These are phyloP conservation scores for Lordiphosa andalusiaca DNA, from an alignment of 2,888 invertebrate species.

Conservation along the genomic window DNA sequence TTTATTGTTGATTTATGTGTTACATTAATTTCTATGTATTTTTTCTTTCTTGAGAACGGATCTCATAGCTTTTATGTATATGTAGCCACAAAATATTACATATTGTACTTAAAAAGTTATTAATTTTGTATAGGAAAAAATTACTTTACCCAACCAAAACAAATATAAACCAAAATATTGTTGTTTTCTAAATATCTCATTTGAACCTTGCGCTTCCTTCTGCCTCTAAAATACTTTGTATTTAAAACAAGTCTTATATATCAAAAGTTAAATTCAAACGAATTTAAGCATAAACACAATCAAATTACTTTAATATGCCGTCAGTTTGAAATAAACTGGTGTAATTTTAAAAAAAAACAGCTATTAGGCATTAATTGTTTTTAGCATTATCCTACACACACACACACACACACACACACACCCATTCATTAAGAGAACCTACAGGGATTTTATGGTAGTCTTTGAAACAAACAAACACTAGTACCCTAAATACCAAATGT, in stretches of 20 bases:
- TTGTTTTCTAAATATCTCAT: conserved; percentile 13
- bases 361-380: conserved; percentile 37
- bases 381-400: conserved; percentile 23
- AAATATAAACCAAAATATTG: conserved; percentile 33
- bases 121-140: conserved; percentile 40
- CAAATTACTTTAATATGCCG: conserved; percentile 42
- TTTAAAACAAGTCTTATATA: conserved; percentile 52
- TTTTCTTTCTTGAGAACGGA: conserved; percentile 49
- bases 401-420: conserved; percentile 21
- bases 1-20: conserved; percentile 47
- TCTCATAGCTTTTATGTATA: conserved; percentile 43
- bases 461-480: conserved; percentile 43
- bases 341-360: conserved; percentile 28
- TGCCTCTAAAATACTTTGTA: conserved; percentile 50
- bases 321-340: not conserved
- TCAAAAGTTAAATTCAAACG: conserved; percentile 69
- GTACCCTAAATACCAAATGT: conserved; percentile 5
- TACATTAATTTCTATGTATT: conserved; percentile 58
- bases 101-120: conserved; percentile 41
- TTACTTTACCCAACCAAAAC: conserved; percentile 15
- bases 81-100: conserved; percentile 52
- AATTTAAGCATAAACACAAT: conserved; percentile 70
- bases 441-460: conserved; percentile 79
- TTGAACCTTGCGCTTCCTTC: conserved; percentile 52
- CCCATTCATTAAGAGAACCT: conserved; percentile 63